A percentile compares a stretch with the other conserved stretches of the same genome.
phyloP scores from a whole-genome alignment of 1,140 invertebrate species.

The Drosophila rufa region DNA sequence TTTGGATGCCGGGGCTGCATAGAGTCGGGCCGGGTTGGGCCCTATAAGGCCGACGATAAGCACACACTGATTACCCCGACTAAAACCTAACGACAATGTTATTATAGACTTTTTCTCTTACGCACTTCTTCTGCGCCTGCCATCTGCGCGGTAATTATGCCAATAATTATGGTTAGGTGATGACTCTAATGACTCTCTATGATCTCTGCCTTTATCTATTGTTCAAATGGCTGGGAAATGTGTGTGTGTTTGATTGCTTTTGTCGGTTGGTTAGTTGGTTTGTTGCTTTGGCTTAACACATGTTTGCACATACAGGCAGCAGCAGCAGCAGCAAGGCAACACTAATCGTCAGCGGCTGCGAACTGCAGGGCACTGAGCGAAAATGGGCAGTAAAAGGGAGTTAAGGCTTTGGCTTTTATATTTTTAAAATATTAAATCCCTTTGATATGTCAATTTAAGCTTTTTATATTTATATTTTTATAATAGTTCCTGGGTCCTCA shows the following conservation, averaged over 20 bases:
- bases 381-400: background rate
- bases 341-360: constrained; percentile 33
- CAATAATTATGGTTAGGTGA: constrained; percentile 70
- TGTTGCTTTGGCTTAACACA: constrained; percentile 71
- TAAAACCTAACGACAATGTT: constrained; percentile 63
- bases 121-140: constrained; percentile 25
- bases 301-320: constrained; percentile 49
- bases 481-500: too few relatives aligned
- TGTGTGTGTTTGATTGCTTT: constrained; percentile 57
- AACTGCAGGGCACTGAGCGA: constrained; percentile 2
- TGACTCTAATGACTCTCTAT: constrained; percentile 62
- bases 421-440: too few relatives aligned
- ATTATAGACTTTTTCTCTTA: constrained; percentile 52
- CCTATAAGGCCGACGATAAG: constrained; percentile 49
- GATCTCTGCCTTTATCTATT: constrained; percentile 55
- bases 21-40: background rate
- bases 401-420: too few relatives aligned
- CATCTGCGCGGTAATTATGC: constrained; percentile 50
- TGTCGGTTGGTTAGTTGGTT: constrained; percentile 38
- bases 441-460: too few relatives aligned
- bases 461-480: too few relatives aligned
- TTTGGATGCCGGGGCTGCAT: constrained; percentile 1
- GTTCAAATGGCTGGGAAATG: constrained; percentile 53
- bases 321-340: constrained; percentile 9
- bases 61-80: constrained; percentile 53